Evolutionary conservation across 1,140 invertebrate genomes (phyloP), one percentile per base, ranked within the genome.

Genomic region (Penaeus japonicus): DNA sequence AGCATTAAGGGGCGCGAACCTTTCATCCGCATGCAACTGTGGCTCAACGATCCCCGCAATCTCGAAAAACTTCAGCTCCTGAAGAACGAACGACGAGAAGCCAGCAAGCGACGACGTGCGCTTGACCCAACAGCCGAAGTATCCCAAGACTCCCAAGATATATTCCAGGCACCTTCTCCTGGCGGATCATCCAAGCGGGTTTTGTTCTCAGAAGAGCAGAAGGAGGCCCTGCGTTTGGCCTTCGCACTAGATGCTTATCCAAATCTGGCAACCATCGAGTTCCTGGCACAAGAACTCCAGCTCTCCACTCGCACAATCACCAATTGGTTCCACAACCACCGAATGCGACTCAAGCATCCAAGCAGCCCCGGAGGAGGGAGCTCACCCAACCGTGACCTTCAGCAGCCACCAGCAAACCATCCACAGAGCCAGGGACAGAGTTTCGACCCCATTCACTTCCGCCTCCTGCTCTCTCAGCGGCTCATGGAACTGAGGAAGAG

Each of bases 251-350:
- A 99, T 92, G 97, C 98, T 0, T 99, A 99, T 92, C 99, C 99
- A 0, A 98, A 97, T 92, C 96, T 98, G 89, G 96, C 96, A 10
- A 98, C 97, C 32, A 99, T 99, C 62, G 98, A 99, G 92, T 98
- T 98, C 91, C 94, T 99, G 79, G 97, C 98, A 17, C 94, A 95
- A 24, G 97, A 99, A 92, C 93, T 99, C 12, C 96, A 95, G 20
- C 93, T 99, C n/a, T 97, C 97, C 1, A 96, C 98, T 18, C 94
- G 98, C 90, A 99, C 98, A 59, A 99, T 99, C 88, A 98, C 97
- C 24, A 99, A 99, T 92, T 99, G 98, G 98, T 99, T 99, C 94
- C 98, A 99, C 93, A 99, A 99, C 92, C 98, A 99, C 93, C 95
- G 98, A 85, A 99, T 99, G 97, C 95, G 99, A 82, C 94, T 99